Base-by-base conservation (phyloP, 1,140 invertebrate genomes). In the Leptoteleia sp. region DNA sequence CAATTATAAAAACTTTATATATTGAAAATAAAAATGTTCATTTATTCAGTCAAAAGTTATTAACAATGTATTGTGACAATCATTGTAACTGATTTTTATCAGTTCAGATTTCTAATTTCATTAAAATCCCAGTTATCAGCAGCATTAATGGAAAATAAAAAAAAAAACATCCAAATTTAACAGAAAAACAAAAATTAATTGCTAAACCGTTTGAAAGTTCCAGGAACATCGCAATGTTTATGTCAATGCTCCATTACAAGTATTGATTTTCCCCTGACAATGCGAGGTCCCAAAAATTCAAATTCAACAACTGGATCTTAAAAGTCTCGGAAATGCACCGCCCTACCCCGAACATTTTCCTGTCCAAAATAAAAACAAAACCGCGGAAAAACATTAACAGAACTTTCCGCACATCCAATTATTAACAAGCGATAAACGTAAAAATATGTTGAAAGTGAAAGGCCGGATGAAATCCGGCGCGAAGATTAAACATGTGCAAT, bases 181-280 rank as follows among this genome's bases (percentile, higher is more conserved):
- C n/a, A 29, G 3, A 38, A 16, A 38, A 38, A 16, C n/a, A 1
- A 0, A 16, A 38, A 3, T 0, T 1, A 42, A 1, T 22, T n/a
- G 9, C 5, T 6, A 45, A 45, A 45, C 19, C 22, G 15, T 27
- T 27, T 11, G 29, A 45, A 59, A 19, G n/a, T 43, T 8, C 17
- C 29, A n/a, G 33, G 16, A 54, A 43, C 16, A 35, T 45, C 4
- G 48, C 22, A 67, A 54, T 67, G 62, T 55, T 55, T 47, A 54
- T 47, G 27, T 67, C 38, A 55, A 54, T 35, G 40, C 62, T 37
- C 35, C 29, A 5, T 55, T 55, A 55, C 62, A 27, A 55, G 62
- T 67, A 67, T 67, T 67, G 62, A 67, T 67, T 67, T 55, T 55
- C 13, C 6, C 27, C 42, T 17, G 37, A 42, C 42, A 61, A 15